phyloP scores from a whole-genome alignment of 2,888 invertebrate genomes.

The Dolichopus griseipennis region DNA sequence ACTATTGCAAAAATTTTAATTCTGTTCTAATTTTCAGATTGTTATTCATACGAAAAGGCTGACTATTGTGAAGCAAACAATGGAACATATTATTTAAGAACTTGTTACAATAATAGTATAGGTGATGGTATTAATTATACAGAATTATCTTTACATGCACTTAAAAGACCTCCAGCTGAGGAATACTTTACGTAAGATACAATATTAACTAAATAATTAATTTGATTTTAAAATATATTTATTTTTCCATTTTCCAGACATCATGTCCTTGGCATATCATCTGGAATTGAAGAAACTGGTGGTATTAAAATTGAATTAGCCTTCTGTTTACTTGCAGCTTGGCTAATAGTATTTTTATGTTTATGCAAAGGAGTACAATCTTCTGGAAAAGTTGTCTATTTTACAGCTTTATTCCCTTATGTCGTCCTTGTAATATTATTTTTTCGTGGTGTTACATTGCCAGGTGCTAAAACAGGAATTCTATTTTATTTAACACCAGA shows the following conservation, averaged over 20 bases:
- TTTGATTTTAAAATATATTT: too few relatives aligned
- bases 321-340: constrained; percentile 63
- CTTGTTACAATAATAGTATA: constrained; percentile 53
- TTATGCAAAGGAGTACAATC: constrained; percentile 72
- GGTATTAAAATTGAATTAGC: constrained; percentile 60
- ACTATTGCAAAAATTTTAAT: background rate
- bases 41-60: constrained; percentile 59
- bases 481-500: constrained; percentile 71
- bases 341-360: constrained; percentile 69
- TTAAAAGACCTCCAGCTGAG: constrained; percentile 59
- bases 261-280: constrained; percentile 49
- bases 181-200: constrained; percentile 60
- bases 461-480: constrained; percentile 69
- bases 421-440: constrained; percentile 67
- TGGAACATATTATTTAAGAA: constrained; percentile 55
- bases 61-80: constrained; percentile 52
- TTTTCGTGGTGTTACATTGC: constrained; percentile 67
- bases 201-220: background rate
- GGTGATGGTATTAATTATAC: constrained; percentile 49
- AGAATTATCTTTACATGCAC: constrained; percentile 48
- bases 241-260: constrained; percentile 38
- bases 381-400: constrained; percentile 72
- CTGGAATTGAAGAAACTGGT: constrained; percentile 64
- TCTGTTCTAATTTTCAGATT: constrained; percentile 47
- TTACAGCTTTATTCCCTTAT: constrained; percentile 68